Conservation (phyloP, 2,113 vertebrate species). For the Bostrychus sinensis region DNA sequence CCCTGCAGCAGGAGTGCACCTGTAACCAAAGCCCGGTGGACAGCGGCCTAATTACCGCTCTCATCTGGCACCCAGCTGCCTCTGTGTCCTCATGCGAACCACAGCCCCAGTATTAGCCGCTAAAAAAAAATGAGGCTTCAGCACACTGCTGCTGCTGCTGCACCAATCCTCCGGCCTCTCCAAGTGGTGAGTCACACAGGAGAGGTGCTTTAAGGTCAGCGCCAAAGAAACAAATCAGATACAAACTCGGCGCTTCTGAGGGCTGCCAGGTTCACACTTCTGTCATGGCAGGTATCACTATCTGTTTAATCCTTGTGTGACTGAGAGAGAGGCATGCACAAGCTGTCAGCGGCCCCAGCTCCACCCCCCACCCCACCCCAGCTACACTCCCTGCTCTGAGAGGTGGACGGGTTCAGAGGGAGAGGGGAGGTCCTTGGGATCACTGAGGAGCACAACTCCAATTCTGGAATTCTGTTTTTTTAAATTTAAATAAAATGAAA, state of each 20-base stretch:
- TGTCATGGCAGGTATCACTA: constrained; percentile 54
- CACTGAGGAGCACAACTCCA: no score
- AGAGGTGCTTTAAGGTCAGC: constrained; percentile 25
- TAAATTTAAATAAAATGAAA: no score
- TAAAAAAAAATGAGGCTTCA: constrained; percentile 45
- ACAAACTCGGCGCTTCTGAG: no score
- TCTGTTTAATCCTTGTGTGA: constrained; percentile 54
- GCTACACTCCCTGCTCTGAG: neutral
- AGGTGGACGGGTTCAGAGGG: neutral
- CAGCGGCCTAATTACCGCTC: constrained; percentile 68
- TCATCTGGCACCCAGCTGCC: constrained; percentile 72
- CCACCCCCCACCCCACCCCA: no score
- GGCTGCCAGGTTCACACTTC: constrained; percentile 35
- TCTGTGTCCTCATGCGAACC: constrained; percentile 62
- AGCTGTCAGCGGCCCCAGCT: constrained; percentile 42
- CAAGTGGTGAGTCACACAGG: neutral
- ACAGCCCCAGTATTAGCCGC: constrained; percentile 18
- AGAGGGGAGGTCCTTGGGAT: neutral
- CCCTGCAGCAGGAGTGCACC: constrained; percentile 64
- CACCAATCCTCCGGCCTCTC: neutral
- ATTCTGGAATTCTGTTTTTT: no score
- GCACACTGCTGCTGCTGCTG: constrained; percentile 10
- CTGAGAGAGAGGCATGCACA: constrained; percentile 34
- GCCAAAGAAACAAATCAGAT: constrained; percentile 1
- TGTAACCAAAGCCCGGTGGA: constrained; percentile 74